Evolutionary conservation across 2,888 invertebrate species (phyloP).

Genomic region (Lithophane ornitopus): DNA sequence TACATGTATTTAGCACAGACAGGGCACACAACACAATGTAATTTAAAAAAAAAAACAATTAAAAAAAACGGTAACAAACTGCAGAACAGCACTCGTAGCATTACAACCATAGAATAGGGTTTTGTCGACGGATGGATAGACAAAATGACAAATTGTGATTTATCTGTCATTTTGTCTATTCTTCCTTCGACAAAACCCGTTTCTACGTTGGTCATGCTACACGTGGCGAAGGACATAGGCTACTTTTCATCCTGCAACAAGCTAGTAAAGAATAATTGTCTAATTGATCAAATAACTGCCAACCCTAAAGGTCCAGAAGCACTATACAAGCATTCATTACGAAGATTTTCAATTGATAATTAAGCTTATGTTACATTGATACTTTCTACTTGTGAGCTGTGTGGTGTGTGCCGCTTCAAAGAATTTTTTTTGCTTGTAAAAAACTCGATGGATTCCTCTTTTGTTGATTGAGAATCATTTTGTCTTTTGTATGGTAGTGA

Average conservation of each 20-base stretch:
- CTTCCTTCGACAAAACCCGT: too few species aligned
- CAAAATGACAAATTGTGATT: too few species aligned
- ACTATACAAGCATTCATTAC: constrained; percentile 81
- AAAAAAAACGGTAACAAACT: too few species aligned
- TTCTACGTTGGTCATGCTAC: too few species aligned
- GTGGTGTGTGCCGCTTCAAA: constrained; percentile 71
- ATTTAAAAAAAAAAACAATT: too few species aligned
- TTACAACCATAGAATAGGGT: too few species aligned
- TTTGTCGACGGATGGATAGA: too few species aligned
- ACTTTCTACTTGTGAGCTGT: constrained; percentile 76
- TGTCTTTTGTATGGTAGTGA: constrained; percentile 26
- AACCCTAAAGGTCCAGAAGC: constrained; percentile 60
- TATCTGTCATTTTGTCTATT: too few species aligned
- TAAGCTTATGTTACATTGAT: constrained; percentile 84
- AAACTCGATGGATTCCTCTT: constrained; percentile 52
- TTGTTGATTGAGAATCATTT: constrained; percentile 52
- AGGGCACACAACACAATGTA: too few species aligned
- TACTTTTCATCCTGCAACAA: background rate
- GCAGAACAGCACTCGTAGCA: too few species aligned
- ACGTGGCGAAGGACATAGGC: background rate
- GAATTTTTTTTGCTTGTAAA: constrained; percentile 72
- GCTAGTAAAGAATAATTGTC: background rate
- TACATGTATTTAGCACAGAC: too few species aligned
- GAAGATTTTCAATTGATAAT: constrained; percentile 88
- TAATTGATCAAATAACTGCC: constrained; percentile 1